Base-by-base conservation (phyloP, 2,113 vertebrate species). In the Lepisosteus oculatus region DNA sequence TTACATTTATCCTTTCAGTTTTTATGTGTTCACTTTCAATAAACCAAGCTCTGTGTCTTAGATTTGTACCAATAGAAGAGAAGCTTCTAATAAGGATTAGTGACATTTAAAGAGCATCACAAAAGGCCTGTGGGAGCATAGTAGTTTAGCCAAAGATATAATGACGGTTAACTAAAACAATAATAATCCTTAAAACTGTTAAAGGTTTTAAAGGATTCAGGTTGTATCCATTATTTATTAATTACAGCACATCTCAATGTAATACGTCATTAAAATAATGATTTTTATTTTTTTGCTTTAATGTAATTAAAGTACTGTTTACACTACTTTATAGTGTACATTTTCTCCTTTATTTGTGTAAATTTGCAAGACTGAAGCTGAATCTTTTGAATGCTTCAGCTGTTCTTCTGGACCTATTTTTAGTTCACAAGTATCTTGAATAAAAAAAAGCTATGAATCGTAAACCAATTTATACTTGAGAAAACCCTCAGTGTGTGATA, bases 391-490 rank as follows among this genome's bases (percentile, higher is more conserved):
- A 29, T 29, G 17, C 17, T 29, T 29, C 17, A 29, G 29, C 29
- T 29, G 29, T 29, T 29, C 29, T 29, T 29, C 29, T 29, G 29
- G 29, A 29, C 29, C 29, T 29, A 29, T 29, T 29, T 51, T 51
- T 51, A 51, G 47, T 51, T 51, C 9, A 6, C 47, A 51, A 51
- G 47, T 51, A 51, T 51, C 47, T 5, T 51, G 47, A 51, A 9
- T 51, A 51, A 5, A 51, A 9, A 51, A 51, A 51, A 51, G 9
- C 5, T 51, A 69, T 72, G 63, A 77, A 74, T 79, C 74, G 76
- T 65, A 15, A 55, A 72, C 72, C 72, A 79, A 76, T 76, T 78
- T 71, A 74, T 78, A 69, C 73, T 71, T 77, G 69, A 74, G 73
- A 71, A 77, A 70, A 64, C 55, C 70, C 71, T 8, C 72, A 78